Evolutionary conservation across 2,797 vertebrate species (phyloP).

Genomic region (Aselliscus stoliczkanus): DNA sequence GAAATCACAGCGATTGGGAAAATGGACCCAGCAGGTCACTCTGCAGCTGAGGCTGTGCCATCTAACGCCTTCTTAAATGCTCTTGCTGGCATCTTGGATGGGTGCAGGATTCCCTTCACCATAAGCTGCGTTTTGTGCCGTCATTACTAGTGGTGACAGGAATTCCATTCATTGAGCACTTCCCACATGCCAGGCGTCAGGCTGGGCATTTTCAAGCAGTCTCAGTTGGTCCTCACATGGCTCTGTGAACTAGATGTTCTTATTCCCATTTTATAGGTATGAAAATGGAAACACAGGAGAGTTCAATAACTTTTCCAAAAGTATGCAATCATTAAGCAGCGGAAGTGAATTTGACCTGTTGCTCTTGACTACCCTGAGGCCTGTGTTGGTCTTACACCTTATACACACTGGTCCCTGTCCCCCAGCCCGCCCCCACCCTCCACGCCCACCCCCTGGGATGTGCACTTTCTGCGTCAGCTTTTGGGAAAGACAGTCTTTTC

Average conservation of each 20-base stretch:
- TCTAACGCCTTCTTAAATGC: neutral
- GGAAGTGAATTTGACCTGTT: neutral
- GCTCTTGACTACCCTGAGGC: neutral
- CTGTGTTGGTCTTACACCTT: neutral
- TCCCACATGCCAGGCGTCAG: fast-evolving
- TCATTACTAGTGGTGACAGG: neutral
- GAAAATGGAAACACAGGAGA: neutral
- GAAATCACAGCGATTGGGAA: neutral
- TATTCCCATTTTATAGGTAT: neutral
- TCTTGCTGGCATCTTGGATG: neutral
- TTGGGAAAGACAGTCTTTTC: neutral
- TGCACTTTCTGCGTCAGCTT: neutral
- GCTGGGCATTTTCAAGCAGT: too few relatives aligned
- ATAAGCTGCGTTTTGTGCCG: fast-evolving
- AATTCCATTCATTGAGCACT: neutral
- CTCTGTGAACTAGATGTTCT: neutral
- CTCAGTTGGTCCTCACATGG: neutral
- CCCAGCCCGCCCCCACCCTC: too few relatives aligned
- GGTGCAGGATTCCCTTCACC: neutral
- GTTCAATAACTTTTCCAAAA: neutral
- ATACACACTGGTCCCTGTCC: neutral
- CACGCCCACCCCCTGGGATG: fast-evolving
- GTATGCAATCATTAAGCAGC: neutral
- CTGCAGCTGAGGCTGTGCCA: neutral
- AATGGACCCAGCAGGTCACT: neutral